Conservation (phyloP, 2,797 vertebrate genomes). For the Sardinella longiceps region DNA sequence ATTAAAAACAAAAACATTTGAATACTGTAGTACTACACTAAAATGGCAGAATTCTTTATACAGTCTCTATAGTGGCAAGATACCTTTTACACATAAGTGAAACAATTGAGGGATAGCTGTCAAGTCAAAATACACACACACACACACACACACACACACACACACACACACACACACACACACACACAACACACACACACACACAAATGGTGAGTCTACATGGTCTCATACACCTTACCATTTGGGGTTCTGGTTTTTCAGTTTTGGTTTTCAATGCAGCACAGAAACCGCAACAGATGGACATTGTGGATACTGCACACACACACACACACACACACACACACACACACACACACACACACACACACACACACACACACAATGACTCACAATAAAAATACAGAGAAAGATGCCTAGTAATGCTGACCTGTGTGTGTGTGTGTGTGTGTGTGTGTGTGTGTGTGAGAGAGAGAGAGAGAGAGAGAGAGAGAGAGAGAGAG, state of each 20-base stretch:
- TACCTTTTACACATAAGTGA: not conserved
- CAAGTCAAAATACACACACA: slow-evolving; percentile 24
- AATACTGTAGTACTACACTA: not conserved
- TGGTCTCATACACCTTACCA: not conserved
- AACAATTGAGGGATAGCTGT: not conserved
- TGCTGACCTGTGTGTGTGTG: too few relatives aligned
- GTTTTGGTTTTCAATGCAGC: slow-evolving; percentile 16
- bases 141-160: not conserved
- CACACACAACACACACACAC: slow-evolving; percentile 31
- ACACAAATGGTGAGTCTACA: not conserved
- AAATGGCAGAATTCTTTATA: not conserved
- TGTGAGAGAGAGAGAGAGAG: not conserved
- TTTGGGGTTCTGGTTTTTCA: slow-evolving; percentile 11
- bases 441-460: not conserved
- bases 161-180: slow-evolving; percentile 32
- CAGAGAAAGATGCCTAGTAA: too few relatives aligned
- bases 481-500: not conserved
- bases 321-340: slow-evolving; percentile 28
- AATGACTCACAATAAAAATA: too few relatives aligned
- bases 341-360: too few relatives aligned
- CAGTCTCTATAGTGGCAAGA: not conserved
- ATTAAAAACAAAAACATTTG: too few relatives aligned
- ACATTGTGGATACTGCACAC: not conserved
- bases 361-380: too few relatives aligned
- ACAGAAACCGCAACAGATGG: slow-evolving; percentile 24